A percentile compares a stretch with the other conserved stretches of the same genome.
These are phyloP conservation scores for Salarias fasciatus DNA, from an alignment of 2,797 vertebrate genomes.

Conservation along the genomic window DNA sequence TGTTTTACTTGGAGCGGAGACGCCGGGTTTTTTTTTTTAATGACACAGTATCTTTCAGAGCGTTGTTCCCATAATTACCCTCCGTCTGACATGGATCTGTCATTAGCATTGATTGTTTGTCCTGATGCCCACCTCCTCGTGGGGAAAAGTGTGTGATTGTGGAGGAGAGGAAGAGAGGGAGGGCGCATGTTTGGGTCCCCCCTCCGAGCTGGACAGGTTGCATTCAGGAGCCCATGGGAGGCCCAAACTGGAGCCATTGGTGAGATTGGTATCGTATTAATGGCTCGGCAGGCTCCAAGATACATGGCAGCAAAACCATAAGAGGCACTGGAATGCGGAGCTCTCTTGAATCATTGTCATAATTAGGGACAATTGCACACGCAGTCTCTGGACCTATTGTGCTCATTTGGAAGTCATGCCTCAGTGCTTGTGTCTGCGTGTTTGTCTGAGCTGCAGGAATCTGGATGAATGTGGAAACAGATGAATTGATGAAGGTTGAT, in stretches of 20 bases:
- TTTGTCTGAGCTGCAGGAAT: conserved; percentile 17
- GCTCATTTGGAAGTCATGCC: conserved; percentile 60
- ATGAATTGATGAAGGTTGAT: no score
- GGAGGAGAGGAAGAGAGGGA: conserved; percentile 21
- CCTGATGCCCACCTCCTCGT: conserved; percentile 72
- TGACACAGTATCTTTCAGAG: conserved; percentile 79
- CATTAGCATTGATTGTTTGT: conserved; percentile 79
- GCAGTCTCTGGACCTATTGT: conserved; percentile 69
- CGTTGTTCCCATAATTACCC: conserved; percentile 73
- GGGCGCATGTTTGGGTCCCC: conserved; percentile 65
- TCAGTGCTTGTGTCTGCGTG: conserved; percentile 22
- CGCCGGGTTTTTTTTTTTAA: conserved; percentile 66
- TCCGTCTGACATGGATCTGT: conserved; percentile 82
- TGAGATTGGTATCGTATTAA: conserved; percentile 88
- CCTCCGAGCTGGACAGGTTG: conserved; percentile 71
- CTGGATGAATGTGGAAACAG: no score
- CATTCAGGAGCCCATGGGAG: conserved; percentile 75
- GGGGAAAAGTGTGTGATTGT: conserved; percentile 45
- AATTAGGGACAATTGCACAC: conserved; percentile 82
- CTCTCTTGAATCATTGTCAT: conserved; percentile 78
- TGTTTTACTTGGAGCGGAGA: conserved; percentile 63
- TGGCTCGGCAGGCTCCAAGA: conserved; percentile 81
- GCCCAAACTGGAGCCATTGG: conserved; percentile 84
- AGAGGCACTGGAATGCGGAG: conserved; percentile 84
- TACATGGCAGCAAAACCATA: conserved; percentile 79